Percentiles rank a stretch among this genome's conserved stretches.
These are phyloP conservation scores for Ischnus inquisitorius DNA, from an alignment of 2,888 invertebrate genomes.

Conservation along the genomic window DNA sequence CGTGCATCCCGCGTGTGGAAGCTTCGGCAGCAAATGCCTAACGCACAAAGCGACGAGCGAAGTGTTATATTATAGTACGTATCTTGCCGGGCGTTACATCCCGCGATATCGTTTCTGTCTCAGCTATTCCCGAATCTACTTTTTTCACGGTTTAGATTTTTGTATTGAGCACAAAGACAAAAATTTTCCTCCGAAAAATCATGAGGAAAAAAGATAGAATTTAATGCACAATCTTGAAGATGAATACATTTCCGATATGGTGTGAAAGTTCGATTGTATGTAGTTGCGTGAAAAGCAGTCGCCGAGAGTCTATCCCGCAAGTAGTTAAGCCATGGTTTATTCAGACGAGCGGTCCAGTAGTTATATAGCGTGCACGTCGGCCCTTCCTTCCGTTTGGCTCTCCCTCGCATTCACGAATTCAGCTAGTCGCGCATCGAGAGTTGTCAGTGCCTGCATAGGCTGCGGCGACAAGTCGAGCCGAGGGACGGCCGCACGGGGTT, in stretches of 20 bases:
- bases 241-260: background rate
- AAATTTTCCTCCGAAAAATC: no score
- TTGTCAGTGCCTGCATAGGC: constrained; percentile 44
- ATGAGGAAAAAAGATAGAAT: background rate
- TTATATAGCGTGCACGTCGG: constrained; percentile 37
- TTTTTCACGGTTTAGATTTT: background rate
- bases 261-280: background rate
- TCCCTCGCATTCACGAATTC: constrained; percentile 31
- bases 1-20: constrained; percentile 55
- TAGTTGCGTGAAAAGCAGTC: constrained; percentile 30
- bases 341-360: constrained; percentile 56
- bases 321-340: constrained; percentile 54
- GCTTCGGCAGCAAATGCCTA: constrained; percentile 47
- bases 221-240: background rate
- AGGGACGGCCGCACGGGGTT: constrained; percentile 5
- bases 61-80: constrained; percentile 33
- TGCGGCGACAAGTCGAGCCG: constrained; percentile 53
- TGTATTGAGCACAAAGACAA: no score
- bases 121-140: background rate
- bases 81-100: constrained; percentile 40
- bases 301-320: constrained; percentile 15
- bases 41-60: constrained; percentile 5
- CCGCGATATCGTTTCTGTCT: constrained; percentile 23
- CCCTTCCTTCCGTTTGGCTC: constrained; percentile 39
- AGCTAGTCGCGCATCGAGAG: constrained; percentile 34